A percentile compares a stretch with the other conserved stretches of the same genome.
These are phyloP conservation scores for Drosophila leontia DNA, from an alignment of 1,140 invertebrate genomes.

Conservation along the genomic window DNA sequence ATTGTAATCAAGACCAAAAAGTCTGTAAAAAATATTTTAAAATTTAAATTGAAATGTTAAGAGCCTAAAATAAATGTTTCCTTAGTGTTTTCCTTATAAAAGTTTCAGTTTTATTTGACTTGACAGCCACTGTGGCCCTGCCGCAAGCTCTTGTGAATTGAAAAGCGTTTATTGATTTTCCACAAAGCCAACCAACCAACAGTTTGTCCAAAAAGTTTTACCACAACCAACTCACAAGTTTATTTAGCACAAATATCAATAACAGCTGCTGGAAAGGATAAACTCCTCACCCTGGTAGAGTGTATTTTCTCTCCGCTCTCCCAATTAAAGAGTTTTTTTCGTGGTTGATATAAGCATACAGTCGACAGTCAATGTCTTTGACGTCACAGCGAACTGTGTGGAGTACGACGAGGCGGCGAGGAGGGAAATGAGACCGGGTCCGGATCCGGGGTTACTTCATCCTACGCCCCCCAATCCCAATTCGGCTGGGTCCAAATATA, in stretches of 20 bases:
- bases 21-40: neutral
- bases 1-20: too few relatives aligned
- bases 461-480: slow-evolving; percentile 85
- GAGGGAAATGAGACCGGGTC: slow-evolving; percentile 2
- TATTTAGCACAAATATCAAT: slow-evolving; percentile 30
- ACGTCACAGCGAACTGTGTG: slow-evolving; percentile 53
- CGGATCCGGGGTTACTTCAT: slow-evolving; percentile 46
- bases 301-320: neutral
- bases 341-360: slow-evolving; percentile 42
- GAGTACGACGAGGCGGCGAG: neutral
- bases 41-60: accelerated
- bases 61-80: neutral
- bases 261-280: slow-evolving; percentile 19
- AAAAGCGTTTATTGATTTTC: slow-evolving; percentile 70
- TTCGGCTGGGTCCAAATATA: slow-evolving; percentile 94
- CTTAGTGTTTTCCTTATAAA: neutral
- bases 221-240: slow-evolving; percentile 17
- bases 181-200: slow-evolving; percentile 24
- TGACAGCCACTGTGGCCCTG: slow-evolving; percentile 48
- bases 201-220: slow-evolving; percentile 23
- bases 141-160: slow-evolving; percentile 19
- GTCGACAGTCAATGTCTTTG: slow-evolving; percentile 66
- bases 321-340: neutral
- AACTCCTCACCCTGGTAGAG: neutral
- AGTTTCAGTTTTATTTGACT: neutral